Percentiles rank a stretch among this genome's conserved stretches.
Conservation (phyloP, 2,113 vertebrate species). For the Burhinus bistriatus region DNA sequence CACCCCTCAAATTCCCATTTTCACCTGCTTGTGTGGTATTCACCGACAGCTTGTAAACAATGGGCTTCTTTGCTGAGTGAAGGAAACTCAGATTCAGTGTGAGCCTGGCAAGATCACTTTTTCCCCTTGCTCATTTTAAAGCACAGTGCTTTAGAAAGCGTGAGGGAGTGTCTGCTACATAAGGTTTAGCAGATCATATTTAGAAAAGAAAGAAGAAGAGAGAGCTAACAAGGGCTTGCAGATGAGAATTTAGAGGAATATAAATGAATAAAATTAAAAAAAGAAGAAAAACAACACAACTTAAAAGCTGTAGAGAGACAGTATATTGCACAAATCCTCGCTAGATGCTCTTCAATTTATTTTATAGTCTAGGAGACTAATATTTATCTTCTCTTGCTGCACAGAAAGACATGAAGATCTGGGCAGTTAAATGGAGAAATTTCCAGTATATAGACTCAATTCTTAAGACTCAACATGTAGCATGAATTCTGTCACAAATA, state of each 20-base stretch:
- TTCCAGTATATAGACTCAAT: background rate
- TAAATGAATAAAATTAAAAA: background rate
- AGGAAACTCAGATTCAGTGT: background rate
- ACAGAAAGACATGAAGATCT: background rate
- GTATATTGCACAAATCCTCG: background rate
- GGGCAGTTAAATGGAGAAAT: background rate
- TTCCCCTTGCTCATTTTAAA: background rate
- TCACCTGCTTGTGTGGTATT: background rate
- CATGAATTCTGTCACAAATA: background rate
- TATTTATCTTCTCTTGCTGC: background rate
- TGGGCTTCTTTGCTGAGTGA: background rate
- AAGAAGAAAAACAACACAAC: background rate
- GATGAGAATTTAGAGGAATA: background rate
- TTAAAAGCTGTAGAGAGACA: background rate
- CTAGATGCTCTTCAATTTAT: background rate
- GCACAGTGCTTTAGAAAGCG: background rate
- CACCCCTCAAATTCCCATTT: conserved; percentile 8
- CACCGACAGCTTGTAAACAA: background rate
- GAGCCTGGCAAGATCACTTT: background rate
- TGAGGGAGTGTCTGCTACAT: background rate
- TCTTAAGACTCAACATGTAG: background rate
- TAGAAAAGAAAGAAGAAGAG: background rate
- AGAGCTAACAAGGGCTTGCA: background rate
- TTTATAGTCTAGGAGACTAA: background rate
- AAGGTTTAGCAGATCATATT: background rate